A percentile compares a stretch with the other conserved stretches of the same genome.
These are phyloP conservation scores for Mugil cephalus DNA, from an alignment of 2,113 vertebrate genomes.

Conservation along the genomic window DNA sequence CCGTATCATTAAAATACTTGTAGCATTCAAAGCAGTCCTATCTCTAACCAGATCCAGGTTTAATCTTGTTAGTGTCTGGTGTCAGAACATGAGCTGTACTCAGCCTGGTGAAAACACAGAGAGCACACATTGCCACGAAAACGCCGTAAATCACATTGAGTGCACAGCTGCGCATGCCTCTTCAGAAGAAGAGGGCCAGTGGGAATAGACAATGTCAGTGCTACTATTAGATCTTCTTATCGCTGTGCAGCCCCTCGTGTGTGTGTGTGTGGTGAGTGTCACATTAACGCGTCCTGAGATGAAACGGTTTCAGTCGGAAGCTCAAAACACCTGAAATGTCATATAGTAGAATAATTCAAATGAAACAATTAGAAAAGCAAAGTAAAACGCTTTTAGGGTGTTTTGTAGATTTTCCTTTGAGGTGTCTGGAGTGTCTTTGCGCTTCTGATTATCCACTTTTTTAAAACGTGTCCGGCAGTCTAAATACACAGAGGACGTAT, in stretches of 20 bases:
- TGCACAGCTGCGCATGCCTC: neutral
- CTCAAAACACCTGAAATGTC: neutral
- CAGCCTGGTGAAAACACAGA: too few relatives aligned
- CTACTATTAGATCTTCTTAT: neutral
- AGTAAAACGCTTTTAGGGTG: too few relatives aligned
- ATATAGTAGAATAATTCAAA: neutral
- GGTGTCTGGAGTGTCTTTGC: too few relatives aligned
- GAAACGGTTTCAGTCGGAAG: neutral
- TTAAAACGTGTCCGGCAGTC: too few relatives aligned
- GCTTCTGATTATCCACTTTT: too few relatives aligned
- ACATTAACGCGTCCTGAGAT: too few relatives aligned
- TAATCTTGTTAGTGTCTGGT: neutral
- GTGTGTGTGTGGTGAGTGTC: neutral
- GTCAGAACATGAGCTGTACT: neutral
- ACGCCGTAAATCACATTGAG: neutral
- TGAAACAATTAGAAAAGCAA: too few relatives aligned
- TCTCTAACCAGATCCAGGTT: too few relatives aligned
- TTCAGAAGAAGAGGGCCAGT: neutral
- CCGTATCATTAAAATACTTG: too few relatives aligned
- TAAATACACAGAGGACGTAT: too few relatives aligned
- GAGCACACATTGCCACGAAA: neutral
- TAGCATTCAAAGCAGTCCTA: too few relatives aligned
- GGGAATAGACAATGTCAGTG: conserved; percentile 1
- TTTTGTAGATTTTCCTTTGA: too few relatives aligned
- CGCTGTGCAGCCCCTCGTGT: neutral